Conservation (phyloP, 2,888 invertebrate genomes). For the Patella pellucida region DNA sequence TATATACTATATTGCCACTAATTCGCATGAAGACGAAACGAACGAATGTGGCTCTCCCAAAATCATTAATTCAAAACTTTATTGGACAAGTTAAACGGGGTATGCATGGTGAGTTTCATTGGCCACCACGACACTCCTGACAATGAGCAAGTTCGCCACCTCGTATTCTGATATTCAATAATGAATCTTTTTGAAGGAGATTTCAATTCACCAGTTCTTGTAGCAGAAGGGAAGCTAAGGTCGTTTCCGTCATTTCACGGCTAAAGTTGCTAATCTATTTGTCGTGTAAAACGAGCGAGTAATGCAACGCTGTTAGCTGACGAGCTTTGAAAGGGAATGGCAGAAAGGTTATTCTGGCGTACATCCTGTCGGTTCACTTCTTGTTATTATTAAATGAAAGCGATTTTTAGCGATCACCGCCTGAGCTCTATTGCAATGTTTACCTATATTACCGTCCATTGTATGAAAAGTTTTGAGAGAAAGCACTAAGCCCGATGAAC, state of each 20-base stretch:
- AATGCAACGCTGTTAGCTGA: slow-evolving; percentile 2
- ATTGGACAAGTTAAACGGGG: no score
- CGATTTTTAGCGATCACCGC: slow-evolving; percentile 1
- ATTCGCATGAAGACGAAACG: no score
- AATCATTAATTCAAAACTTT: no score
- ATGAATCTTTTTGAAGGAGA: no score
- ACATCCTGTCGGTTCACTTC: slow-evolving; percentile 2
- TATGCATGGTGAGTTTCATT: no score
- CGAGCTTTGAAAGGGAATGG: not conserved
- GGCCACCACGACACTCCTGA: no score
- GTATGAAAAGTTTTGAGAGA: slow-evolving; percentile 27
- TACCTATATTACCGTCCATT: slow-evolving; percentile 33
- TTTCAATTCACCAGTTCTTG: no score
- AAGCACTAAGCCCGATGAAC: slow-evolving; percentile 20
- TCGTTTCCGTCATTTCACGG: slow-evolving; percentile 2
- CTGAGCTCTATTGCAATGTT: slow-evolving; percentile 20
- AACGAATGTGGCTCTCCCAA: no score
- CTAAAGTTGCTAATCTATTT: slow-evolving; percentile 5
- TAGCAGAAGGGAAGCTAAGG: not conserved
- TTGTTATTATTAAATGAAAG: slow-evolving; percentile 7
- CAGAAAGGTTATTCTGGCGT: slow-evolving; percentile 7
- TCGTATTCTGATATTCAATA: no score
- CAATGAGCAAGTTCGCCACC: no score
- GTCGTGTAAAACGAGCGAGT: slow-evolving; percentile 11
- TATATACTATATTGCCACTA: no score